Conservation (phyloP, 2,797 vertebrate genomes). For the Alcedo quadribrachys region DNA sequence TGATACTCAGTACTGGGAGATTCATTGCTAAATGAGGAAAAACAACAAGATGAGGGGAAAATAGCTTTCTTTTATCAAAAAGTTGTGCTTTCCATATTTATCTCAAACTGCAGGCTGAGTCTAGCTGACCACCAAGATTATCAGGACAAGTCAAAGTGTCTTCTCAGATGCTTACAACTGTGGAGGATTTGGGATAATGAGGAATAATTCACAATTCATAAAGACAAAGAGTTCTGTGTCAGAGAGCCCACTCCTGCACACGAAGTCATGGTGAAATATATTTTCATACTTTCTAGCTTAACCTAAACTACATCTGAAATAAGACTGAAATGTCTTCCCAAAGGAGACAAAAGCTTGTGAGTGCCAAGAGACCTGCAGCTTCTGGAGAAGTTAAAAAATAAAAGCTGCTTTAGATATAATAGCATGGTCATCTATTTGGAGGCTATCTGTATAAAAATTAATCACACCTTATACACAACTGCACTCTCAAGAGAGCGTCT, state of each 20-base stretch:
- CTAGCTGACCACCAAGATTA: neutral
- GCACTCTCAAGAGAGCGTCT: neutral
- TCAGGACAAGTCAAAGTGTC: rapidly evolving
- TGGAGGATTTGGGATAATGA: neutral
- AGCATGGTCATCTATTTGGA: no score
- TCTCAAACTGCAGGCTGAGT: neutral
- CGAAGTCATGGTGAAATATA: neutral
- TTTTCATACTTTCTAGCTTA: neutral
- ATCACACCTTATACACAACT: neutral
- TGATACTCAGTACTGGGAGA: neutral
- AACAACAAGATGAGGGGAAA: neutral
- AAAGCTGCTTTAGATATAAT: neutral
- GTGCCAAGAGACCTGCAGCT: neutral
- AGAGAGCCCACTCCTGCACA: neutral
- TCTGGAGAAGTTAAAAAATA: neutral
- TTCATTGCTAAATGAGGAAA: neutral
- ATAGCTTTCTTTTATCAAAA: neutral
- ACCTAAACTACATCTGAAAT: neutral
- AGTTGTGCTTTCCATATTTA: neutral
- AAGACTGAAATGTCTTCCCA: neutral
- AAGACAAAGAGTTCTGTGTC: neutral
- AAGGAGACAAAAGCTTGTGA: neutral
- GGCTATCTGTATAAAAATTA: neutral
- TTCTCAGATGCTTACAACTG: neutral
- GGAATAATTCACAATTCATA: neutral